These are phyloP conservation scores for Sinotaia quadrata DNA, from an alignment of 2,888 invertebrate genomes.

Conservation along the genomic window DNA sequence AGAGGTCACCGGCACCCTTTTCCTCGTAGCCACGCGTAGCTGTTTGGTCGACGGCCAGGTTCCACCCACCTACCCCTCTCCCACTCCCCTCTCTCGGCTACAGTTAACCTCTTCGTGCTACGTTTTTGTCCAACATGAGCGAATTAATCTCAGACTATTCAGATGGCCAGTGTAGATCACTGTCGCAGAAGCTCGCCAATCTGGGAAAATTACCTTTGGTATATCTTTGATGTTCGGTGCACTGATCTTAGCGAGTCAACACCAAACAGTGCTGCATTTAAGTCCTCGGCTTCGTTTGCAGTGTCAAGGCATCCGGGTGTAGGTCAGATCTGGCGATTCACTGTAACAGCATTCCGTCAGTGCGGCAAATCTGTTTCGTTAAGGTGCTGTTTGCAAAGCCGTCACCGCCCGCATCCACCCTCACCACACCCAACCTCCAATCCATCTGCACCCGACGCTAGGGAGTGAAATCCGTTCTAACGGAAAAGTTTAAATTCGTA, in stretches of 20 bases:
- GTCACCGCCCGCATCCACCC: too few relatives aligned
- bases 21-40: neutral
- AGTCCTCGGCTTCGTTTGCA: too few relatives aligned
- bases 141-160: neutral
- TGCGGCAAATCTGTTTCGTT: too few relatives aligned
- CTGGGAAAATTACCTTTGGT: conserved; percentile 16
- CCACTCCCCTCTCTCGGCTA: neutral
- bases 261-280: neutral
- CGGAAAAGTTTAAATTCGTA: too few relatives aligned
- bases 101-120: neutral
- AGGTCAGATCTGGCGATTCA: too few relatives aligned
- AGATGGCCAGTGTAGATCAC: neutral
- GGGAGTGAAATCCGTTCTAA: too few relatives aligned
- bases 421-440: too few relatives aligned
- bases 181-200: neutral
- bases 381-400: too few relatives aligned
- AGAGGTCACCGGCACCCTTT: neutral
- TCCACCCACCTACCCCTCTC: too few relatives aligned
- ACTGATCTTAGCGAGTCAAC: neutral
- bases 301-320: too few relatives aligned
- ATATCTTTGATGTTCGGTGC: conserved; percentile 15
- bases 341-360: too few relatives aligned
- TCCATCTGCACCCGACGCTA: too few relatives aligned
- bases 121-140: conserved; percentile 4
- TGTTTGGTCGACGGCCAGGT: conserved; percentile 3